These are phyloP conservation scores for Strix aluco DNA, from an alignment of 2,113 vertebrate genomes.

Conservation along the genomic window DNA sequence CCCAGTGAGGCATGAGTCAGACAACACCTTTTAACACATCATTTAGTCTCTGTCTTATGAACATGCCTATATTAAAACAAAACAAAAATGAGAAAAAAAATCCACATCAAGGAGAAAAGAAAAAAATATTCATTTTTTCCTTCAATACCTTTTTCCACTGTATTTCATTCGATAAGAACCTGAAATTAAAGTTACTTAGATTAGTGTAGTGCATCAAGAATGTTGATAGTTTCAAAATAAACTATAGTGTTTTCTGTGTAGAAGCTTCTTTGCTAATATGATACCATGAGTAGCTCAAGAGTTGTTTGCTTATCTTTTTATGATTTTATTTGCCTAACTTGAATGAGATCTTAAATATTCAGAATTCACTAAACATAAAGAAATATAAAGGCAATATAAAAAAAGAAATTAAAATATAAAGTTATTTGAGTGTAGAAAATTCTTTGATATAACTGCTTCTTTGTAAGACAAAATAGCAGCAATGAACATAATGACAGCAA, in stretches of 20 bases:
- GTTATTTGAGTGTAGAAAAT: background rate
- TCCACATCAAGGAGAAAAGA: background rate
- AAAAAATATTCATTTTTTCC: background rate
- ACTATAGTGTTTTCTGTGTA: background rate
- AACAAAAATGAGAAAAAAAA: background rate
- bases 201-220: background rate
- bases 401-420: background rate
- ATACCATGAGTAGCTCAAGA: background rate
- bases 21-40: background rate
- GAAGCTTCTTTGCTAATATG: background rate
- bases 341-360: background rate
- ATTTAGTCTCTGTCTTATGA: background rate
- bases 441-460: background rate
- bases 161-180: background rate
- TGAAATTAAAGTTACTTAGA: background rate
- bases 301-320: background rate
- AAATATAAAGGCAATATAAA: background rate
- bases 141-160: rapidly evolving
- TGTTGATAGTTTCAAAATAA: background rate
- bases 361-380: background rate
- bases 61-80: background rate
- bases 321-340: background rate
- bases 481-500: background rate
- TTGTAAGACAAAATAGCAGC: background rate
- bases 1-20: background rate